These are phyloP conservation scores for Chrysolina americana DNA, from an alignment of 2,888 invertebrate genomes.

Conservation along the genomic window DNA sequence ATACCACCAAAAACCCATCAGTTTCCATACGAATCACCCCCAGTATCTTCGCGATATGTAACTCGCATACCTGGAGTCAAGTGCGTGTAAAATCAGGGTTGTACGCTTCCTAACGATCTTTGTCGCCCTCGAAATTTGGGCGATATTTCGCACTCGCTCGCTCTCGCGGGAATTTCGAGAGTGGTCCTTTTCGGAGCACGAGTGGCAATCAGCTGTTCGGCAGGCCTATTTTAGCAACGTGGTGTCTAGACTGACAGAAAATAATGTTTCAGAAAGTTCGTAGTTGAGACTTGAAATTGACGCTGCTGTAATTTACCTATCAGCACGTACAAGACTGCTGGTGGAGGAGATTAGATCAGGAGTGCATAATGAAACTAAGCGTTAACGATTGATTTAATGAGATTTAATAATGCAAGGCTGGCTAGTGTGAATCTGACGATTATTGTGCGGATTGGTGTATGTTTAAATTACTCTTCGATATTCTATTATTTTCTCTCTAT, in stretches of 20 bases:
- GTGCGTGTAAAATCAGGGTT: constrained; percentile 75
- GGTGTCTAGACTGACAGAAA: constrained; percentile 61
- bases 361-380: background rate
- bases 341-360: background rate
- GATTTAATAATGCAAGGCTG: too few species aligned
- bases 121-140: constrained; percentile 59
- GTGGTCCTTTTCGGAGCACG: constrained; percentile 62
- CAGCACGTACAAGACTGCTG: constrained; percentile 4
- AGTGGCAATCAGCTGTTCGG: constrained; percentile 68
- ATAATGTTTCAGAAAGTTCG: constrained; percentile 4
- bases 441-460: too few species aligned
- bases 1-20: too few species aligned
- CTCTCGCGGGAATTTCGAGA: constrained; percentile 49
- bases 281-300: constrained; percentile 13
- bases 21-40: too few species aligned
- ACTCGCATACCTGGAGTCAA: constrained; percentile 69
- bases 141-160: constrained; percentile 47
- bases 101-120: constrained; percentile 65
- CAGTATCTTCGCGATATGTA: constrained; percentile 61
- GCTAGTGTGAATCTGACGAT: too few species aligned
- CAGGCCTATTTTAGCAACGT: constrained; percentile 65
- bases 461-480: too few species aligned
- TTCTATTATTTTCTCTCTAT: too few species aligned
- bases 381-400: background rate
- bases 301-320: background rate